Conservation (phyloP, 2,888 invertebrate genomes). For the Subacronicta megacephala region DNA sequence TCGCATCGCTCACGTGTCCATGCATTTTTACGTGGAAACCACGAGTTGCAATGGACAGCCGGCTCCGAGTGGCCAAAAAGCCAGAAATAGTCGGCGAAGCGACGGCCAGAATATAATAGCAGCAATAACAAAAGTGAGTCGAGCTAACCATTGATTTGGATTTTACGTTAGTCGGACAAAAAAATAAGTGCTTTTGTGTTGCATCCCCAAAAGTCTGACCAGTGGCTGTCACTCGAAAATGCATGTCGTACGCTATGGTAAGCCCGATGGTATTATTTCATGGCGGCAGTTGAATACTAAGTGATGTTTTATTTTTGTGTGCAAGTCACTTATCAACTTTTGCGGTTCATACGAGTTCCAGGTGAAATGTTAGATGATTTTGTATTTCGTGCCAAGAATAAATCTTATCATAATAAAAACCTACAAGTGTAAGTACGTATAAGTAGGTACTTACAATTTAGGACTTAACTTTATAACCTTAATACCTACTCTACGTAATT, state of each 20-base stretch:
- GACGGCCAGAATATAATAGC: constrained; percentile 78
- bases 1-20: constrained; percentile 63
- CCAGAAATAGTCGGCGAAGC: constrained; percentile 66
- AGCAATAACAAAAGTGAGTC: constrained; percentile 86
- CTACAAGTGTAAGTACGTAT: too few relatives aligned
- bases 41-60: constrained; percentile 63
- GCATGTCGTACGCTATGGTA: constrained; percentile 70
- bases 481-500: too few relatives aligned
- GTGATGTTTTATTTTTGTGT: constrained; percentile 74
- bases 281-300: constrained; percentile 83
- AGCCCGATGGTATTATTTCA: constrained; percentile 77
- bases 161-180: constrained; percentile 80
- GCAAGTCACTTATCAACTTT: constrained; percentile 63
- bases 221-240: constrained; percentile 74
- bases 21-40: constrained; percentile 73
- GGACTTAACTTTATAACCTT: too few relatives aligned
- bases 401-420: too few relatives aligned
- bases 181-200: constrained; percentile 81
- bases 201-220: constrained; percentile 80
- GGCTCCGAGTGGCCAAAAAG: constrained; percentile 67
- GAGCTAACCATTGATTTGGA: constrained; percentile 88
- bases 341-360: constrained; percentile 43
- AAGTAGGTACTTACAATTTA: too few relatives aligned
- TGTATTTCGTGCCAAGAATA: not conserved
- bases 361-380: constrained; percentile 30